Evolutionary conservation across 1,140 invertebrate species (phyloP).

Genomic region (Brachionus calyciflorus): DNA sequence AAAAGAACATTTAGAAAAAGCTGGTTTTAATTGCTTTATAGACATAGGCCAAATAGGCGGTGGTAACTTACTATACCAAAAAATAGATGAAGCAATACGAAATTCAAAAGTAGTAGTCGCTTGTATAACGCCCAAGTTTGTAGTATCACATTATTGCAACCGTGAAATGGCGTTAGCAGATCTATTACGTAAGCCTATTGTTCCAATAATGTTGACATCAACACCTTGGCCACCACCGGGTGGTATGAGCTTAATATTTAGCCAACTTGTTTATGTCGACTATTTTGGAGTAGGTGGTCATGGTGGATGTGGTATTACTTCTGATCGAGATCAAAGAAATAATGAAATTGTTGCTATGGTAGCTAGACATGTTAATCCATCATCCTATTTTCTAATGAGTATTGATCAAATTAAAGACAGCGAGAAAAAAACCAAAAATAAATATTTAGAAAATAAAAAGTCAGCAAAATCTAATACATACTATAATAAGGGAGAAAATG

Average conservation of each 20-base stretch:
- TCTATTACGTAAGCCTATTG: constrained; percentile 60
- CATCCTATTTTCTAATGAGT: constrained; percentile 44
- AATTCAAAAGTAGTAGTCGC: constrained; percentile 56
- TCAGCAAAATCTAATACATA: too few relatives aligned
- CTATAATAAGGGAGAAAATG: too few relatives aligned
- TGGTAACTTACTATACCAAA: constrained; percentile 60
- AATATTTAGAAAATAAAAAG: not conserved
- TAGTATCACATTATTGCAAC: constrained; percentile 60
- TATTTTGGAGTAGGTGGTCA: constrained; percentile 61
- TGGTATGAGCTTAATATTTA: constrained; percentile 60
- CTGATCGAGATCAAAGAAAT: constrained; percentile 60
- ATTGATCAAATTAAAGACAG: constrained; percentile 24
- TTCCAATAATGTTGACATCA: constrained; percentile 60
- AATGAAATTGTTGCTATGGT: constrained; percentile 55
- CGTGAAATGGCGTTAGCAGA: constrained; percentile 62
- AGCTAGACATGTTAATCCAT: constrained; percentile 34
- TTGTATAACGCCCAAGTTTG: constrained; percentile 61
- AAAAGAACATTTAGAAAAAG: constrained; percentile 56
- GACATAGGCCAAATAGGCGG: constrained; percentile 62
- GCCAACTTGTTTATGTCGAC: constrained; percentile 61
- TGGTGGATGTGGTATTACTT: constrained; percentile 61
- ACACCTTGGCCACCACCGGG: constrained; percentile 63
- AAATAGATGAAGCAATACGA: constrained; percentile 61
- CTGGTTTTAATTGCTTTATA: constrained; percentile 63
- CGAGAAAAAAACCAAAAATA: constrained; percentile 7